Base-by-base conservation (phyloP, 2,797 vertebrate species). In the Ptychadena robeensis region DNA sequence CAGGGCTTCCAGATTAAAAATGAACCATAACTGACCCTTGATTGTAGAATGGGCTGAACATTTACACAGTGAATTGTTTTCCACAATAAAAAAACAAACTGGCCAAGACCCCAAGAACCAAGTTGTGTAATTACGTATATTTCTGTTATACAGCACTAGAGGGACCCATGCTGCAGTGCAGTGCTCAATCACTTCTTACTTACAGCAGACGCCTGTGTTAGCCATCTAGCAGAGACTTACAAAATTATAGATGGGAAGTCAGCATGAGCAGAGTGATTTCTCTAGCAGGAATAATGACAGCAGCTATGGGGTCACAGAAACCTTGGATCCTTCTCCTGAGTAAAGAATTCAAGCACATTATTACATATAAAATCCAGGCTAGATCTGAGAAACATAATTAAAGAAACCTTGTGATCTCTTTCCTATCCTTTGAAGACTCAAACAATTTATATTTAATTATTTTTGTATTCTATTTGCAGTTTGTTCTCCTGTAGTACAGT, bases 171-270 rank as follows among this genome's bases (percentile, higher is more conserved):
- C 72, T 80, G 82, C 82, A 80, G 76, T 68, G 76, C 32, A 66
- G 82, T 32, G 37, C 73, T 83, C 76, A 83, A 80, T 85, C 82
- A 80, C 64, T 53, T 67, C 71, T 73, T 85, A 80, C 71, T 84
- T 84, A 84, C 70, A 80, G 70, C 76, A 69, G 44, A 74, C 66
- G 64, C 76, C 67, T 68, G 76, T 74, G 69, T 78, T 84, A 73
- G 69, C 76, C 48, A 84, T 84, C 76, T 80, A 80, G 71, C 82
- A 74, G 82, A 22, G 44, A 80, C 76, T 73, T 85, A 75, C 63
- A 79, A 72, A 85, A 75, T 85, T 85, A 85, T 85, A 80, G 76
- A 83, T 83, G 76, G 76, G 70, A 83, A 73, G 31, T 27, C 82
- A 73, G 82, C 71, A 53, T 69, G 82, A 80, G 37, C 71, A 75